phyloP scores from a whole-genome alignment of 1,140 invertebrate species.

The Medauroidea extradentata region DNA sequence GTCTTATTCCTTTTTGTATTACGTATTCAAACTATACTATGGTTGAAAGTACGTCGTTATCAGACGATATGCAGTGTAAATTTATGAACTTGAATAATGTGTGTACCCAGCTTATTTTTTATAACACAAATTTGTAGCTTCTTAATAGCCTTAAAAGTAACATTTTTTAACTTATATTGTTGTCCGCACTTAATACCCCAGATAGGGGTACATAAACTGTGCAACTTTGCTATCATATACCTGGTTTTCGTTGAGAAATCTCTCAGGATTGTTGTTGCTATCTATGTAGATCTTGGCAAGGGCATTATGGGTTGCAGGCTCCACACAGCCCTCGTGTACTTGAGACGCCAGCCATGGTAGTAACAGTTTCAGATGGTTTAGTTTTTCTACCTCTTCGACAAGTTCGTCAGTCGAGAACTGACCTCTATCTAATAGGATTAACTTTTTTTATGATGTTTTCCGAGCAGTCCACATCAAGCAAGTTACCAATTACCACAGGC shows the following conservation, averaged over 20 bases:
- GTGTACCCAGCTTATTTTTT: too few relatives aligned
- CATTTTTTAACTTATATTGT: too few relatives aligned
- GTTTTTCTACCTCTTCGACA: slow-evolving; percentile 97
- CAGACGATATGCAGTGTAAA: too few relatives aligned
- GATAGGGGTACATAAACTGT: too few relatives aligned
- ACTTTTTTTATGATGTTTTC: slow-evolving; percentile 98
- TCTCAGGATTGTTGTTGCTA: slow-evolving; percentile 98
- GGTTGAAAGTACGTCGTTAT: too few relatives aligned
- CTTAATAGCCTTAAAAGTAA: too few relatives aligned
- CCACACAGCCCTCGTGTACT: slow-evolving; percentile 92
- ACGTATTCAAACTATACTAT: too few relatives aligned
- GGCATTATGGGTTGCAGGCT: slow-evolving; percentile 98
- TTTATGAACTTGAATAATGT: too few relatives aligned
- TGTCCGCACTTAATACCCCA: too few relatives aligned
- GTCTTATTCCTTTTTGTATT: too few relatives aligned
- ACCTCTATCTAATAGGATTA: slow-evolving; percentile 94
- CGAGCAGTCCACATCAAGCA: slow-evolving; percentile 96
- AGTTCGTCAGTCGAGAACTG: slow-evolving; percentile 99
- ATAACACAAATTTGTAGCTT: too few relatives aligned
- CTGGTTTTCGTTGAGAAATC: slow-evolving; percentile 92
- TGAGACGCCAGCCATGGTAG: slow-evolving; percentile 96
- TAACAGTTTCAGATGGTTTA: slow-evolving; percentile 92
- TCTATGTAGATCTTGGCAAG: slow-evolving; percentile 99
- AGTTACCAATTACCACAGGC: slow-evolving; percentile 95
- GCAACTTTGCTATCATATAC: slow-evolving; percentile 94